phyloP scores from a whole-genome alignment of 2,113 vertebrate species.

The Lates calcarifer region DNA sequence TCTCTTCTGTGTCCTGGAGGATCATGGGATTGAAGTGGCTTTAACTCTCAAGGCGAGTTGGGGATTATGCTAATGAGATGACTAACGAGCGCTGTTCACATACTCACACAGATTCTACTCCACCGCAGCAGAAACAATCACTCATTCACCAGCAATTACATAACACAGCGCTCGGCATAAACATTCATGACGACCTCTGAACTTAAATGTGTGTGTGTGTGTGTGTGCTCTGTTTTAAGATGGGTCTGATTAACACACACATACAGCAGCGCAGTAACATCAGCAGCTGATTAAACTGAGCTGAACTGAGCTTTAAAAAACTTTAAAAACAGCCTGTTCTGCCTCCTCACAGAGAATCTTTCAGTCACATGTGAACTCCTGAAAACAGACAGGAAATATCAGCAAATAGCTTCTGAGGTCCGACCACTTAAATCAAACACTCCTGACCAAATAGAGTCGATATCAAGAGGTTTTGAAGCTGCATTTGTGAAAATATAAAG shows the following conservation, averaged over 20 bases:
- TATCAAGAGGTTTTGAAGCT: not conserved
- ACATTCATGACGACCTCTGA: conserved; percentile 20
- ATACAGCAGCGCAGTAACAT: not conserved
- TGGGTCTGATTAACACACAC: not conserved
- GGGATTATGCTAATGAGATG: conserved; percentile 79
- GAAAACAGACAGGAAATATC: no score
- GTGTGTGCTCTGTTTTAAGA: conserved; percentile 1
- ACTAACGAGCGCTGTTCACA: conserved; percentile 55
- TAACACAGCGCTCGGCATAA: conserved; percentile 4
- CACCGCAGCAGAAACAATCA: conserved; percentile 26
- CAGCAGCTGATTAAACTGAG: not conserved
- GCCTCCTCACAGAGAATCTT: no score
- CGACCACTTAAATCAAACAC: not conserved
- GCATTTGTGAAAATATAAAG: not conserved
- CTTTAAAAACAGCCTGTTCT: no score
- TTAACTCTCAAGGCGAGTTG: conserved; percentile 50
- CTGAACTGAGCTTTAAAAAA: not conserved
- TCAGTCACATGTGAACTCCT: no score
- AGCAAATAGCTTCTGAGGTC: not conserved
- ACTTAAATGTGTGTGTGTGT: not conserved
- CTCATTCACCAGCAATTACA: conserved; percentile 51
- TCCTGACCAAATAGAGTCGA: not conserved
- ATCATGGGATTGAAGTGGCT: conserved; percentile 77
- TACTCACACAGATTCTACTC: not conserved
- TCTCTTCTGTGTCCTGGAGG: conserved; percentile 51